phyloP scores from a whole-genome alignment of 92 coral and sea anemone species.

The Galaxea fascicularis region DNA sequence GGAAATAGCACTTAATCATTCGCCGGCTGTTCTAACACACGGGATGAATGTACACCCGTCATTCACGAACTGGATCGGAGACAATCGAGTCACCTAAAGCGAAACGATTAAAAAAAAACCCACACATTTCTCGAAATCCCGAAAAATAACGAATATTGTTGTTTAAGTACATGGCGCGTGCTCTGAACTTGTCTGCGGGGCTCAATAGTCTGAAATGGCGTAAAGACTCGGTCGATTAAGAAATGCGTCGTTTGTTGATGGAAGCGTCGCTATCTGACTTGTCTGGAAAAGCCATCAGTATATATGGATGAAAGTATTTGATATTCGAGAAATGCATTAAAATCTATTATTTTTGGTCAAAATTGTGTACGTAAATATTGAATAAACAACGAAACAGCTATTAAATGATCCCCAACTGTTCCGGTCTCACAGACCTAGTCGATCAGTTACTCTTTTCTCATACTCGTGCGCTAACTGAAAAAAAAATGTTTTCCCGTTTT shows the following conservation, averaged over 20 bases:
- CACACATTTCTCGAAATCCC: neutral
- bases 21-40: neutral
- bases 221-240: too few species aligned
- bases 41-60: neutral
- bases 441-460: too few species aligned
- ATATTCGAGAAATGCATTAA: conserved; percentile 32
- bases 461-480: neutral
- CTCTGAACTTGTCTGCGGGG: neutral
- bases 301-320: conserved; percentile 12
- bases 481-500: neutral
- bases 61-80: neutral
- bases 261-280: neutral
- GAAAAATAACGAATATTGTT: neutral
- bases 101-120: neutral
- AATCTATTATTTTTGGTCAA: conserved; percentile 19
- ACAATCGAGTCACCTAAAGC: neutral
- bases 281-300: conserved; percentile 37
- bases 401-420: neutral
- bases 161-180: neutral
- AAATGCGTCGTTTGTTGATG: conserved; percentile 1
- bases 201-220: neutral
- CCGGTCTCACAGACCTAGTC: too few species aligned
- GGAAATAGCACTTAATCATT: conserved; percentile 27
- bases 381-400: neutral
- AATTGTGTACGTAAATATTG: conserved; percentile 22